Conservation (phyloP, 1,140 invertebrate genomes). For the Aphaenogaster ashmeadi region DNA sequence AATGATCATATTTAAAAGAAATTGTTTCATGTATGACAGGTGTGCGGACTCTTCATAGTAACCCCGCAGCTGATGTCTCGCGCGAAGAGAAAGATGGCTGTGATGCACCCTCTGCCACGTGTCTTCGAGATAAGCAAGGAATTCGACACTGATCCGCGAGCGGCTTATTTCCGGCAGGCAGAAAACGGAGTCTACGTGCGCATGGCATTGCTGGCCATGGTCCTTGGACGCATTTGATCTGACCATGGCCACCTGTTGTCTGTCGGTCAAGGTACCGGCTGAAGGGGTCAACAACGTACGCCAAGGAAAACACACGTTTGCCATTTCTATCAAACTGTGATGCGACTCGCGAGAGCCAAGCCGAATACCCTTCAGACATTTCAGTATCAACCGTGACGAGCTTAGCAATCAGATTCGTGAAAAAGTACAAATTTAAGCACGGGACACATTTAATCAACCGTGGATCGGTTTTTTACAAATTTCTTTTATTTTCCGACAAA, state of each 20-base stretch:
- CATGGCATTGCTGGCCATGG: conserved; percentile 98
- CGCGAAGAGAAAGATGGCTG: conserved; percentile 97
- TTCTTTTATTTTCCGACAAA: not conserved
- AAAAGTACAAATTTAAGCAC: not conserved
- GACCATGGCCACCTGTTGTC: not conserved
- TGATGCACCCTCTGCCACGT: conserved; percentile 99
- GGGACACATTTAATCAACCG: not conserved
- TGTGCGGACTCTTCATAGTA: conserved; percentile 95
- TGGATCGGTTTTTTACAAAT: not conserved
- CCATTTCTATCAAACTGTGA: conserved; percentile 54
- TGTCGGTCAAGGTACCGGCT: not conserved
- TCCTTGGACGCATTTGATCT: conserved; percentile 89
- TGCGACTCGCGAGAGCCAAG: conserved; percentile 11
- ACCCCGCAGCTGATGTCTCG: conserved; percentile 98
- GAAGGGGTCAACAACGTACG: not conserved
- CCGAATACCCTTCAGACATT: not conserved
- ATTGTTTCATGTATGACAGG: conserved; percentile 86
- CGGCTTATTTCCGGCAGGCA: conserved; percentile 99
- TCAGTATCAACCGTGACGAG: not conserved
- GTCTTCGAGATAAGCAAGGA: conserved; percentile 97
- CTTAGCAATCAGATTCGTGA: not conserved
- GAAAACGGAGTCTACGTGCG: conserved; percentile 99
- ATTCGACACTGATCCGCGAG: conserved; percentile 98
- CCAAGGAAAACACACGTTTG: not conserved
- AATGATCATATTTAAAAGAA: not conserved